These are phyloP conservation scores for Lasioglossum zephyrum DNA, from an alignment of 2,888 invertebrate genomes.

Conservation along the genomic window DNA sequence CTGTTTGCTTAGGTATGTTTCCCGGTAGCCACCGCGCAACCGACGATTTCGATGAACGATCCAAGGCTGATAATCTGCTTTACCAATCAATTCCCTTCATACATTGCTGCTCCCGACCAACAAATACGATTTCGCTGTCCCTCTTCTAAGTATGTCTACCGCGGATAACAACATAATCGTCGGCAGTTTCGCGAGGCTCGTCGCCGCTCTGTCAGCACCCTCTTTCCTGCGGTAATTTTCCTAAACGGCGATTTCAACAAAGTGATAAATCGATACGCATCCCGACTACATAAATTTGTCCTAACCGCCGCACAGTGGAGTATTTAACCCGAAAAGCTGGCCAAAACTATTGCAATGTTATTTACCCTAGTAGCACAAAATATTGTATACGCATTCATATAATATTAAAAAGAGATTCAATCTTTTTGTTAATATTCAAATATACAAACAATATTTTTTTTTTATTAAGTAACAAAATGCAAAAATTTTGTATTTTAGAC, in stretches of 20 bases:
- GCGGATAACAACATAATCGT: constrained; percentile 39
- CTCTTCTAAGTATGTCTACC: neutral
- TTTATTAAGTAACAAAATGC: too few species aligned
- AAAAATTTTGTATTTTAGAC: too few species aligned
- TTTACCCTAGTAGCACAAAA: too few species aligned
- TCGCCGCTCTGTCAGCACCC: constrained; percentile 7
- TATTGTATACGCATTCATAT: too few species aligned
- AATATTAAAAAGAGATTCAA: too few species aligned
- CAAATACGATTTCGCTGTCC: constrained; percentile 7
- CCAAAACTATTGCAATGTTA: too few species aligned
- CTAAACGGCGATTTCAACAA: constrained; percentile 36
- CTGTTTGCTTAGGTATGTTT: neutral
- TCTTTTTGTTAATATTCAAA: too few species aligned
- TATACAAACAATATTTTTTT: too few species aligned
- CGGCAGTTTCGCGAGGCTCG: constrained; percentile 22
- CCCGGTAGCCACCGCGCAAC: neutral
- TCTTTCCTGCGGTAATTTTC: constrained; percentile 43
- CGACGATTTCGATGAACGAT: neutral
- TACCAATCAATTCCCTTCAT: neutral
- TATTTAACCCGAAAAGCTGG: too few species aligned
- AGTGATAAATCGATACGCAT: constrained; percentile 23
- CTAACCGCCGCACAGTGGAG: constrained; percentile 14
- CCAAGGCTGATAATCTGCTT: neutral
- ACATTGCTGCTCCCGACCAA: neutral
- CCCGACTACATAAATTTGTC: constrained; percentile 40